Evolutionary conservation across 2,888 invertebrate species (phyloP), one percentile per base, ranked within the genome.

Genomic region (Seira musarum): DNA sequence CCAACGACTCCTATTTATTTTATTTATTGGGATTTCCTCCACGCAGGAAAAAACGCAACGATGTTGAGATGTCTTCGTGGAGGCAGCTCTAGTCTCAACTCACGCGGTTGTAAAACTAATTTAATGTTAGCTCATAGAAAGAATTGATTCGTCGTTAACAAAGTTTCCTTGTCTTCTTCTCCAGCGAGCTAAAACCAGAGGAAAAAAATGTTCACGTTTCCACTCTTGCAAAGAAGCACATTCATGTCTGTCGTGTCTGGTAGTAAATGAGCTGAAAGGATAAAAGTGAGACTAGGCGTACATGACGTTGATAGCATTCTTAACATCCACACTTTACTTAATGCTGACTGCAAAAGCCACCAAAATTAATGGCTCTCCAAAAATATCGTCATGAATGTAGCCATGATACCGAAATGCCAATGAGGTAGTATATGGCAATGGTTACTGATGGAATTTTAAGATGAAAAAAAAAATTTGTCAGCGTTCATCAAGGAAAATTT

Each of bases 261-360:
- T 17, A 17, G 35, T 65, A 17, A 25, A 17, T 65, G 65, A 17
- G 65, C 35, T 17, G 24, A 68, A 53, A 68, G 68, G 22, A 46
- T 22, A 40, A 61, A 46, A 64, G 60, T 63, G 19, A 49, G 46
- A 49, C 49, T 24, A 40, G 13, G 19, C 67, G 46, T 2, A 35
- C 67, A 40, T 67, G 67, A 67, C 67, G 40, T 67, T 67, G 46
- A 67, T 67, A 67, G 67, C 25, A 35, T 46, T 64, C 40, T 40
- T 24, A 67, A 40, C 46, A 40, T 67, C 22, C 49, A 67, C 67
- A 67, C 53, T 53, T 30, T 30, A 53, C 53, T 53, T 53, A 17
- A 53, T 13, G 17, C 15, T 53, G 53, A 53, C 53, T 53, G 53
- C 53, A 2, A 53, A 53, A 53, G 15, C 53, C 3, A 3, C 3